A percentile compares a stretch with the other conserved stretches of the same genome.
Conservation (phyloP, 2,888 invertebrate species). For the Platerodrilus igneus region DNA sequence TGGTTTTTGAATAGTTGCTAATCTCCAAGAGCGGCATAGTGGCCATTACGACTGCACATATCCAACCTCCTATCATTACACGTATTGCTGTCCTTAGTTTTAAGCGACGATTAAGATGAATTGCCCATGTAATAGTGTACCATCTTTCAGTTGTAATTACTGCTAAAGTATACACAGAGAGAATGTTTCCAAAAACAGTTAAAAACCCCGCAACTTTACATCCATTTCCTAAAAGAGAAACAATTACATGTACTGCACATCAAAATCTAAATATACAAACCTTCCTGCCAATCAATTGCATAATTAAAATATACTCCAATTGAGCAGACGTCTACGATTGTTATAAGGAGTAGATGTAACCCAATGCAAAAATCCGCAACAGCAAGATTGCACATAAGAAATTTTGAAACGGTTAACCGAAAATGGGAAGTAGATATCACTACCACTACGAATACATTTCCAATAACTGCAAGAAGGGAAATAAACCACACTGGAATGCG, state of each 20-base stretch:
- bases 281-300: constrained; percentile 65
- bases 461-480: constrained; percentile 57
- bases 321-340: constrained; percentile 59
- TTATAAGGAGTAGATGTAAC: constrained; percentile 57
- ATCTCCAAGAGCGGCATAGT: constrained; percentile 58
- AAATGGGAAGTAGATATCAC: constrained; percentile 53
- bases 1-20: constrained; percentile 61
- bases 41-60: constrained; percentile 55
- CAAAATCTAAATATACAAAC: constrained; percentile 32
- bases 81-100: constrained; percentile 54
- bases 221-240: constrained; percentile 48
- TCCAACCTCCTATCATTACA: constrained; percentile 59
- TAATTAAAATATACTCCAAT: constrained; percentile 63
- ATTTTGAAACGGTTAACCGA: constrained; percentile 52
- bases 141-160: constrained; percentile 61
- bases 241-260: constrained; percentile 1
- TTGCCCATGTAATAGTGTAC: constrained; percentile 58
- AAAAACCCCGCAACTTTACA: constrained; percentile 62
- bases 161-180: constrained; percentile 62
- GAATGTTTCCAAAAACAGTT: constrained; percentile 59
- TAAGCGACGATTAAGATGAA: constrained; percentile 58
- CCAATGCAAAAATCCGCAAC: constrained; percentile 66
- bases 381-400: constrained; percentile 65
- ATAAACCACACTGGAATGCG: constrained; percentile 59
- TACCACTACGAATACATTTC: constrained; percentile 60